These are phyloP conservation scores for Chaenogobius annularis DNA, from an alignment of 2,113 vertebrate species.

Conservation along the genomic window DNA sequence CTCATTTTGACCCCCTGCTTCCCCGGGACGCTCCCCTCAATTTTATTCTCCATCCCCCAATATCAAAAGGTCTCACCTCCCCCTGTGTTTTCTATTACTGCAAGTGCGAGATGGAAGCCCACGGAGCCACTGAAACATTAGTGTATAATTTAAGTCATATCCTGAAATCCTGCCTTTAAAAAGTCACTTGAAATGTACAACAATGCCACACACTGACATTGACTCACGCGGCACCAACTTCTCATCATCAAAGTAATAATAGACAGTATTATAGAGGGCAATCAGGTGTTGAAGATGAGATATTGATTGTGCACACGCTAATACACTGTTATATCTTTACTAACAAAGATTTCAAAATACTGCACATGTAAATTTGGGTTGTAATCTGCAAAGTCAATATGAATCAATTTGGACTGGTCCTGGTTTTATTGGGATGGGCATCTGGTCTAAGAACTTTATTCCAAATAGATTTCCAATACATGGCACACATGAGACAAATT, in stretches of 20 bases:
- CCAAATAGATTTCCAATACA: background rate
- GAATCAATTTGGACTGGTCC: background rate
- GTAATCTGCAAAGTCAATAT: background rate
- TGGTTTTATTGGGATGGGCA: background rate
- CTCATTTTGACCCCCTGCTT: slow-evolving; percentile 3
- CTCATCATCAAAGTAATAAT: background rate
- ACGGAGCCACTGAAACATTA: slow-evolving; percentile 9
- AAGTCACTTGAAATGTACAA: background rate
- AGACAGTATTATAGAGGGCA: background rate
- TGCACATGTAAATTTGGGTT: background rate
- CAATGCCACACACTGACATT: background rate
- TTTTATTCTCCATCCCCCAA: slow-evolving; percentile 5
- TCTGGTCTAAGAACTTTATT: background rate
- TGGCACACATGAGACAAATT: too few relatives aligned
- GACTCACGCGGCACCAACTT: background rate
- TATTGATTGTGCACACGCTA: background rate
- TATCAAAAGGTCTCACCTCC: slow-evolving; percentile 13
- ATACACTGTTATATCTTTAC: background rate
- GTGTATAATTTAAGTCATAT: slow-evolving; percentile 19
- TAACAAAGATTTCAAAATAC: background rate
- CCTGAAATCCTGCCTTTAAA: slow-evolving; percentile 17
- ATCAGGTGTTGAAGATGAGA: background rate
- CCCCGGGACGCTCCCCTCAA: slow-evolving; percentile 15
- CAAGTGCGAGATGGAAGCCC: background rate
- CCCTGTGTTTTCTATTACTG: slow-evolving; percentile 19